Evolutionary conservation across 2,797 vertebrate species (phyloP).

Genomic region (Myotis myotis): DNA sequence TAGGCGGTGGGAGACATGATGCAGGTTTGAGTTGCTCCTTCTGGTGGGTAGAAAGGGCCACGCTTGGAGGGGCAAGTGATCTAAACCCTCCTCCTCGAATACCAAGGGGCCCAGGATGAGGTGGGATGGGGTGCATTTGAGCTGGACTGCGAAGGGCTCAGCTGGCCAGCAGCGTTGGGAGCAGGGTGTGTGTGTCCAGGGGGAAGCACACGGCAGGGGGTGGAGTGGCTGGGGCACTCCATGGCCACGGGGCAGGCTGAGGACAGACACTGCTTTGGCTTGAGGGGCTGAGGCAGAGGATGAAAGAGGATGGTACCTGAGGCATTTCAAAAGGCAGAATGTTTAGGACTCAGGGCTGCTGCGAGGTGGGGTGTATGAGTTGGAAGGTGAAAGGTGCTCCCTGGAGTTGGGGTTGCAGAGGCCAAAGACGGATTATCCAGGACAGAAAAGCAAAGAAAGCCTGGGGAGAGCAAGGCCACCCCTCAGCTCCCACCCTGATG

Average conservation of each 20-base stretch:
- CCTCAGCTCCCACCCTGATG: fast-evolving
- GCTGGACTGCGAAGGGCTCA: not conserved
- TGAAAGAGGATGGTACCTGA: not conserved
- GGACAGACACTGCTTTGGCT: not conserved
- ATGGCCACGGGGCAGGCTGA: not conserved
- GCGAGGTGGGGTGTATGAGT: not conserved
- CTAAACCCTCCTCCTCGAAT: not conserved
- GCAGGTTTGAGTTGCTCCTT: not conserved
- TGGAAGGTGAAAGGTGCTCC: not conserved
- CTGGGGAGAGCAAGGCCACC: not conserved
- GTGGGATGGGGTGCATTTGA: not conserved
- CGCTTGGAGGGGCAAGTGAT: not conserved
- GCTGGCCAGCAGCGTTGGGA: not conserved
- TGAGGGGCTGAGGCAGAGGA: not conserved
- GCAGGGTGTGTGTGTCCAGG: not conserved
- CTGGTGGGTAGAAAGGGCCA: not conserved
- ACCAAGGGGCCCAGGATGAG: not conserved
- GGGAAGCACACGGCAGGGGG: not conserved
- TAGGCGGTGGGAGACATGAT: not conserved
- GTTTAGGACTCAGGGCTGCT: not conserved
- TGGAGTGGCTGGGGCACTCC: not conserved
- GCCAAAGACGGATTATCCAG: not conserved
- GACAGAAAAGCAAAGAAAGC: not conserved
- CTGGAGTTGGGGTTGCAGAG: not conserved
- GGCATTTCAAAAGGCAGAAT: not conserved